Evolutionary conservation across 2,888 invertebrate genomes (phyloP).

Genomic region (Octodonta nipae): DNA sequence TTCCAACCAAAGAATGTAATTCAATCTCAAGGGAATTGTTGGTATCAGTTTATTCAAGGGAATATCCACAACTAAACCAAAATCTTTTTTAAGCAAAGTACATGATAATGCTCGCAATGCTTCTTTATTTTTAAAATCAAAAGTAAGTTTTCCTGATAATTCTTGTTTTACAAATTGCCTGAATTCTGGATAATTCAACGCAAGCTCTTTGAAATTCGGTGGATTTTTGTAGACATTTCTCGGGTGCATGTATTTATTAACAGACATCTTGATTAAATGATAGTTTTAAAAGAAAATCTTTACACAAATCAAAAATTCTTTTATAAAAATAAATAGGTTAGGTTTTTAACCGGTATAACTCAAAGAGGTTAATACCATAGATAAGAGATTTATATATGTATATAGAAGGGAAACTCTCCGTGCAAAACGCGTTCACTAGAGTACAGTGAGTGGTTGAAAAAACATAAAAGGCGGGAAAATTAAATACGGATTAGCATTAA

Average conservation of each 20-base stretch:
- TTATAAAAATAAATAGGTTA: too few relatives aligned
- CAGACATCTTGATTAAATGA: constrained; percentile 48
- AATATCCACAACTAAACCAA: constrained; percentile 63
- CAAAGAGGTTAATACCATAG: too few relatives aligned
- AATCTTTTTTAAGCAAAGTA: constrained; percentile 75
- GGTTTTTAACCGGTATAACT: too few relatives aligned
- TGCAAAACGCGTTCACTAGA: too few relatives aligned
- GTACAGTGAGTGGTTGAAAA: too few relatives aligned
- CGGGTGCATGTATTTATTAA: constrained; percentile 77
- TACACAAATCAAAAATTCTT: too few relatives aligned
- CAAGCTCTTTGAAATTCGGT: constrained; percentile 72
- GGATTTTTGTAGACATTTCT: constrained; percentile 76
- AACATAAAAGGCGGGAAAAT: too few relatives aligned
- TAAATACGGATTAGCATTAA: too few relatives aligned
- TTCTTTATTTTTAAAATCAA: constrained; percentile 74
- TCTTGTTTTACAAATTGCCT: constrained; percentile 56
- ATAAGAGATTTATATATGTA: too few relatives aligned
- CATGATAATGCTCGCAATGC: constrained; percentile 65
- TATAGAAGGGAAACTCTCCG: too few relatives aligned
- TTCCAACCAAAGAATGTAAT: constrained; percentile 92
- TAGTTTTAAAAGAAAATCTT: too few relatives aligned
- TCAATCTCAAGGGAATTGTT: constrained; percentile 80
- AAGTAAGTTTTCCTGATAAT: constrained; percentile 56
- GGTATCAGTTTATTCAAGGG: constrained; percentile 78
- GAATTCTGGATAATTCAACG: constrained; percentile 65